phyloP scores from a whole-genome alignment of 2,113 vertebrate species.

The Sinosuthora webbiana region DNA sequence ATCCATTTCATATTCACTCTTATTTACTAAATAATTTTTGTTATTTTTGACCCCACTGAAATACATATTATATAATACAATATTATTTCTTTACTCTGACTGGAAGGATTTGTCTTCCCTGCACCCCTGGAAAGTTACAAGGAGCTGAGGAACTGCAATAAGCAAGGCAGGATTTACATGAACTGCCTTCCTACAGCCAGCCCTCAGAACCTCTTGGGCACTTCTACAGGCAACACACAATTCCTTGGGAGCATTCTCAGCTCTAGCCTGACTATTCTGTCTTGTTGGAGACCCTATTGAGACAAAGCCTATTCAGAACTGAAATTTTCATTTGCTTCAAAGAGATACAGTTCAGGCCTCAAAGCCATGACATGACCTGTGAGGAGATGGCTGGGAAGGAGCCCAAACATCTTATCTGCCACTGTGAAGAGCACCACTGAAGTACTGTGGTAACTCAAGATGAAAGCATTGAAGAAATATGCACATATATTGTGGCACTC shows the following conservation, averaged over 20 bases:
- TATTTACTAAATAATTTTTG: neutral
- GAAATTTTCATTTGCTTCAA: neutral
- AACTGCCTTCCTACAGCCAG: neutral
- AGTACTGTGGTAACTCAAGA: neutral
- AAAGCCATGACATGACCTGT: neutral
- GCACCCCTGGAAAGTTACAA: neutral
- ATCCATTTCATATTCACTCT: neutral
- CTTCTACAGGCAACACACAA: neutral
- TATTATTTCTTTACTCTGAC: neutral
- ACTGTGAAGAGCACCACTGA: neutral
- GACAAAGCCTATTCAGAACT: neutral
- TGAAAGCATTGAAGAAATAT: neutral
- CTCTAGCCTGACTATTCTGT: neutral
- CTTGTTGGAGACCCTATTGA: neutral
- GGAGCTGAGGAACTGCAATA: neutral
- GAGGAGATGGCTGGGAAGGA: neutral
- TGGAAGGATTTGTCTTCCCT: neutral
- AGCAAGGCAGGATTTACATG: neutral
- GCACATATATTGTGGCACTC: neutral
- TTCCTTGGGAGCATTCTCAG: neutral
- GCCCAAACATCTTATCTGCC: neutral
- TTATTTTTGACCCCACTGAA: neutral
- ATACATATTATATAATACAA: neutral
- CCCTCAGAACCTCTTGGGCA: neutral
- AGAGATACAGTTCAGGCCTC: neutral